These are phyloP conservation scores for Slavum lentiscoides DNA, from an alignment of 2,888 invertebrate species.

Conservation along the genomic window DNA sequence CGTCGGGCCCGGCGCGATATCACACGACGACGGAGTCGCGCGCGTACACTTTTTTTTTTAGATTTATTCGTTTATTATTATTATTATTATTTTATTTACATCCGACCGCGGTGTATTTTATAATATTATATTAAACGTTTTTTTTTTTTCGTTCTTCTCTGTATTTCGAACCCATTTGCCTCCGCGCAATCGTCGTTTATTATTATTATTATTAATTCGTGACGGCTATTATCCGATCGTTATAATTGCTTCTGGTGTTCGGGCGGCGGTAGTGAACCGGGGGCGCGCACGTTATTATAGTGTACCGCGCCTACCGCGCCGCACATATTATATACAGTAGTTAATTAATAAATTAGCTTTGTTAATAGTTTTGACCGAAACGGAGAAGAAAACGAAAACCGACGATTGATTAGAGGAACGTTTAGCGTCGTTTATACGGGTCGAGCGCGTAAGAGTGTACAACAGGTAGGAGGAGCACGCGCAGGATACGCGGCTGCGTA, in stretches of 20 bases:
- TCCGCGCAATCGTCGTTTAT: slow-evolving; percentile 18
- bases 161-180: slow-evolving; percentile 22
- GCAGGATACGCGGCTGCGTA: too few species aligned
- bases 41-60: neutral
- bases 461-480: too few species aligned
- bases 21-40: neutral
- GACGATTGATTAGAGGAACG: too few species aligned
- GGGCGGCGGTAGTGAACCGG: neutral
- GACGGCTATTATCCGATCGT: slow-evolving; percentile 49
- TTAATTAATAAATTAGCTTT: too few species aligned
- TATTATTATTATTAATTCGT: slow-evolving; percentile 48
- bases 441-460: too few species aligned
- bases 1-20: too few species aligned
- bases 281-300: too few species aligned
- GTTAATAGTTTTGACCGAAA: too few species aligned
- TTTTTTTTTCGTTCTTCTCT: slow-evolving; percentile 6
- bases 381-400: too few species aligned
- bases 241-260: slow-evolving; percentile 50
- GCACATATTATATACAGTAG: too few species aligned
- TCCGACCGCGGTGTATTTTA: slow-evolving; percentile 28
- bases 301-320: too few species aligned
- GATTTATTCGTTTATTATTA: neutral
- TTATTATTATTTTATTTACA: slow-evolving; percentile 9
- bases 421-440: too few species aligned
- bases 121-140: slow-evolving; percentile 38